Evolutionary conservation across 2,797 vertebrate genomes (phyloP), one percentile per base, ranked within the genome.

Genomic region (Brotula barbata): DNA sequence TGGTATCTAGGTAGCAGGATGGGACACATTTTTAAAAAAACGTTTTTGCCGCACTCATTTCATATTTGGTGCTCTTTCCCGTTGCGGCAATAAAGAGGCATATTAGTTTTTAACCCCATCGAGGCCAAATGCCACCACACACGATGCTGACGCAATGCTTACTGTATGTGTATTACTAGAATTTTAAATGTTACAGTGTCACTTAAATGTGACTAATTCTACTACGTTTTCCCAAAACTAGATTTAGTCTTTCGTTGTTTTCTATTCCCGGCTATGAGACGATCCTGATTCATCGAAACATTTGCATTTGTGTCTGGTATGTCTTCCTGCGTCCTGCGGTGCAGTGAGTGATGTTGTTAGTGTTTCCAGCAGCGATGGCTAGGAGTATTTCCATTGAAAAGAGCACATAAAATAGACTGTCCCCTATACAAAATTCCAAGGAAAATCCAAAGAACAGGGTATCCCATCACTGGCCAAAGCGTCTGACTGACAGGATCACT

Each of bases 401-500:
- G 3, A 68, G 60, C 42, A 50, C 33, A 46, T n/a, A 15, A 50
- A 22, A 20, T 65, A 45, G 40, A 49, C 14, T 25, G 55, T 19
- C 45, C 57, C 33, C 60, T 63, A 53, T 42, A 71, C 39, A 55
- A 63, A 31, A 44, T 53, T n/a, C 50, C 31, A 58, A 31, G 47
- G 16, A 25, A 56, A 68, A 61, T 69, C 23, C 33, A 63, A 76
- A 48, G 69, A 73, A 78, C 2, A 77, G 64, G 33, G 68, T 62
- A 77, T 78, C 62, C 78, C 28, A 34, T 58, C 48, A 50, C 22
- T 68, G 59, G 44, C 58, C 37, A 6, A 55, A 50, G 37, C 56
- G 36, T 56, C 63, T 85, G 64, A 84, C 49, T 79, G 75, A 74
- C 72, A 77, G 58, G 64, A 69, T 63, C 73, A 76, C 64, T 71